Conservation (phyloP, 2,888 invertebrate species). For the Epicampocera succincta region DNA sequence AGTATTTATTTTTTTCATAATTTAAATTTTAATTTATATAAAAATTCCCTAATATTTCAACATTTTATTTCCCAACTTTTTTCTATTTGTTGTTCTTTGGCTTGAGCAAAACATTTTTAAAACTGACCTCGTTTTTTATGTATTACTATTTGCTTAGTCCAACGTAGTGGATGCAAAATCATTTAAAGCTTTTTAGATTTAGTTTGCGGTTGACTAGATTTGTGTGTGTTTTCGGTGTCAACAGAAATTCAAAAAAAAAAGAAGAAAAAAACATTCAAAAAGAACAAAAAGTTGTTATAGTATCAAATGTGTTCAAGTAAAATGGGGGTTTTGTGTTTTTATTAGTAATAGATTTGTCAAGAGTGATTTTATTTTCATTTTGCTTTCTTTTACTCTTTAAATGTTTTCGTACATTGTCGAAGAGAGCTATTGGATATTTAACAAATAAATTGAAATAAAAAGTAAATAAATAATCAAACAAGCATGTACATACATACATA, state of each 20-base stretch:
- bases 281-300: constrained; percentile 2
- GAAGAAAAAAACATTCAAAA: background rate
- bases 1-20: background rate
- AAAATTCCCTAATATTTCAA: no score
- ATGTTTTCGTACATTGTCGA: background rate
- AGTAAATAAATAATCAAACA: constrained; percentile 33
- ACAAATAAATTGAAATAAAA: constrained; percentile 36
- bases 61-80: no score
- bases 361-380: constrained; percentile 10
- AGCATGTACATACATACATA: background rate
- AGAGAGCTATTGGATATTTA: constrained; percentile 44
- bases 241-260: constrained; percentile 41
- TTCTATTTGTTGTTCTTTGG: background rate
- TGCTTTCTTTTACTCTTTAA: constrained; percentile 25
- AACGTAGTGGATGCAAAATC: constrained; percentile 63
- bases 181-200: constrained; percentile 67
- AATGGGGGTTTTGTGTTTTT: constrained; percentile 52
- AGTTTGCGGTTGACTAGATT: constrained; percentile 67
- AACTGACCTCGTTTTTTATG: constrained; percentile 13
- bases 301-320: constrained; percentile 25
- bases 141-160: constrained; percentile 13
- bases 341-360: constrained; percentile 62
- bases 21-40: no score
- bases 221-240: constrained; percentile 65
- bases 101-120: background rate